Evolutionary conservation across 1,140 invertebrate genomes (phyloP).

Genomic region (Drosophila eugracilis): DNA sequence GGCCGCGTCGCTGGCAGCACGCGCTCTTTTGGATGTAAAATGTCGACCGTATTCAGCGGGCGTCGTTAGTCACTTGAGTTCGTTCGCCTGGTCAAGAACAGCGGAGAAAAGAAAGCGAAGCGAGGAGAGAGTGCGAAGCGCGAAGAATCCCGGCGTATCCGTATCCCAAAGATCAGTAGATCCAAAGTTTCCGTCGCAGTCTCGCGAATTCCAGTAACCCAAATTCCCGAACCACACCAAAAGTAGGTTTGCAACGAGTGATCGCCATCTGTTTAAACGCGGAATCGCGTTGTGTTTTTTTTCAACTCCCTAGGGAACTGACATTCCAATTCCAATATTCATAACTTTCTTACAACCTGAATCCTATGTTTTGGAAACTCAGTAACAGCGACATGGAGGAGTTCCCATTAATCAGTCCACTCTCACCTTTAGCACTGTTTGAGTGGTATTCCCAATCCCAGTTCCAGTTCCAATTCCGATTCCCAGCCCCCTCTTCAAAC

Average conservation of each 20-base stretch:
- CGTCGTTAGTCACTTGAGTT: constrained; percentile 77
- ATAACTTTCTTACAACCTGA: too few relatives aligned
- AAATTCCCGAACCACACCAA: not conserved
- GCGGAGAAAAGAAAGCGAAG: constrained; percentile 10
- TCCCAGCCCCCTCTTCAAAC: constrained; percentile 5
- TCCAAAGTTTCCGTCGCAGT: constrained; percentile 10
- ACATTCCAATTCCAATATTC: too few relatives aligned
- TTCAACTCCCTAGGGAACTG: not conserved
- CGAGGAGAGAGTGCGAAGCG: constrained; percentile 14
- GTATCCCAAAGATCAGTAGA: constrained; percentile 17
- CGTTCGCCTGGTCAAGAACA: constrained; percentile 73
- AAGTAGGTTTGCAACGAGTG: constrained; percentile 28
- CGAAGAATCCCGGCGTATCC: constrained; percentile 12
- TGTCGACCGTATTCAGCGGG: constrained; percentile 64
- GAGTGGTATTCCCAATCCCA: not conserved
- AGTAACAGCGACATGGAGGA: constrained; percentile 1
- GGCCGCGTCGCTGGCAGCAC: constrained; percentile 30
- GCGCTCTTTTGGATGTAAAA: constrained; percentile 67
- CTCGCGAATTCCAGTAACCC: constrained; percentile 9
- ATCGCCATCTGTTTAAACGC: not conserved
- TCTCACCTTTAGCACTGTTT: not conserved
- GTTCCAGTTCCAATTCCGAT: not conserved
- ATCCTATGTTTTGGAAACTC: not conserved
- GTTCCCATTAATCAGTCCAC: constrained; percentile 14
- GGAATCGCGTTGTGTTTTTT: not conserved